Conservation (phyloP, 2,888 invertebrate species). For the Augochlorella aurata region DNA sequence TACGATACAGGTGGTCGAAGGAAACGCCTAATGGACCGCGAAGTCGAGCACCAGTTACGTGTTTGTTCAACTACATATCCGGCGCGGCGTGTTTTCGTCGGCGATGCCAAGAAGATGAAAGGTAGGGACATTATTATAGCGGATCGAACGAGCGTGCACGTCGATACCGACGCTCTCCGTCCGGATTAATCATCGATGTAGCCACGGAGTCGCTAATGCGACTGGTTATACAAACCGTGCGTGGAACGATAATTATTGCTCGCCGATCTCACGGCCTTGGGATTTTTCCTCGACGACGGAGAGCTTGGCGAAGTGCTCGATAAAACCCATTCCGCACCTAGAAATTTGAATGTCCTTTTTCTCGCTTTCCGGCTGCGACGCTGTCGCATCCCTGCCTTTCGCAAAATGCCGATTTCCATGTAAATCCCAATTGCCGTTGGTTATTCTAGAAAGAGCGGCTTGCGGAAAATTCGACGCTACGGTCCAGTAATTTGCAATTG, state of each 20-base stretch:
- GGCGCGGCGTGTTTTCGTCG: slow-evolving; percentile 26
- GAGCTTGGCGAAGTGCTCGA: neutral
- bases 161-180: slow-evolving; percentile 64
- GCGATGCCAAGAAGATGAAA: slow-evolving; percentile 32
- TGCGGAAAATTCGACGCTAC: no score
- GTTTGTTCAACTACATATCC: slow-evolving; percentile 29
- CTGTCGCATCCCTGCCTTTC: neutral
- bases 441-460: no score
- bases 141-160: slow-evolving; percentile 53
- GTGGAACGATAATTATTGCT: slow-evolving; percentile 50
- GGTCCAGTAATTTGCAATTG: no score
- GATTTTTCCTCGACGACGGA: slow-evolving; percentile 23
- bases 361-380: neutral
- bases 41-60: slow-evolving; percentile 63
- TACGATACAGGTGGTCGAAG: slow-evolving; percentile 63
- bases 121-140: slow-evolving; percentile 55
- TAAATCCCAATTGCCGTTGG: no score
- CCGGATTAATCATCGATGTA: slow-evolving; percentile 61
- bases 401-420: neutral
- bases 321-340: neutral
- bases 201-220: slow-evolving; percentile 45
- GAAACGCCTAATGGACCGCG: slow-evolving; percentile 68
- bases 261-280: slow-evolving; percentile 15
- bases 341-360: neutral
- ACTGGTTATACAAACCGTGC: slow-evolving; percentile 53